Evolutionary conservation across 2,797 vertebrate species (phyloP).

Genomic region (Potorous gilbertii): DNA sequence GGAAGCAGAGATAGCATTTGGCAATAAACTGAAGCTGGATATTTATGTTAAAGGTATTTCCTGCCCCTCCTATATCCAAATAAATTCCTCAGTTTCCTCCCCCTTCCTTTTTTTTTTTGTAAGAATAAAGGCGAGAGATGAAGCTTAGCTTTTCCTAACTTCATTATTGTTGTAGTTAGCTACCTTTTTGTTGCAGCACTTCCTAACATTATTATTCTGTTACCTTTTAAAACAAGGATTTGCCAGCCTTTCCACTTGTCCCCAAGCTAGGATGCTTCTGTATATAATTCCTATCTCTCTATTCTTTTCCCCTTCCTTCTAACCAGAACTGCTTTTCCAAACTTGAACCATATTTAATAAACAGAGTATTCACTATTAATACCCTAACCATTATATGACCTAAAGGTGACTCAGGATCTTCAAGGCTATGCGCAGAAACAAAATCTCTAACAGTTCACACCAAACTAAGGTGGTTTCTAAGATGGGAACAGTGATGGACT

Average conservation of each 20-base stretch:
- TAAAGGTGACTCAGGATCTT: neutral
- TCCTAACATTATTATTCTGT: neutral
- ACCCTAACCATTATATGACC: neutral
- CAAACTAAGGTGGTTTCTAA: neutral
- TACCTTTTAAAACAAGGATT: neutral
- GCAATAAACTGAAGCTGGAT: neutral
- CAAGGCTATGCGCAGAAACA: neutral
- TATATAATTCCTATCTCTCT: neutral
- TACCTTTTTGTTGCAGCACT: neutral
- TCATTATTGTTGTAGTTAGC: neutral
- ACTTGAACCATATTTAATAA: neutral
- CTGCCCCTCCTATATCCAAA: neutral
- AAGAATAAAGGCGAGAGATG: neutral
- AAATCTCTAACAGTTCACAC: neutral
- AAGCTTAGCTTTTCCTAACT: neutral
- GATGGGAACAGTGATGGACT: neutral
- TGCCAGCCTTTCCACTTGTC: neutral
- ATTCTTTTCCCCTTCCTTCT: neutral
- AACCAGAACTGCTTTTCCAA: neutral
- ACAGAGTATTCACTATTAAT: neutral
- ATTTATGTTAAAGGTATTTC: neutral
- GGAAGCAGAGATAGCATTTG: neutral
- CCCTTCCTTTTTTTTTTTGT: neutral
- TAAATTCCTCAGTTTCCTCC: accelerated
- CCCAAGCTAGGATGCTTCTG: neutral